These are phyloP conservation scores for Macrochelys suwanniensis DNA, from an alignment of 2,797 vertebrate species.

Conservation along the genomic window DNA sequence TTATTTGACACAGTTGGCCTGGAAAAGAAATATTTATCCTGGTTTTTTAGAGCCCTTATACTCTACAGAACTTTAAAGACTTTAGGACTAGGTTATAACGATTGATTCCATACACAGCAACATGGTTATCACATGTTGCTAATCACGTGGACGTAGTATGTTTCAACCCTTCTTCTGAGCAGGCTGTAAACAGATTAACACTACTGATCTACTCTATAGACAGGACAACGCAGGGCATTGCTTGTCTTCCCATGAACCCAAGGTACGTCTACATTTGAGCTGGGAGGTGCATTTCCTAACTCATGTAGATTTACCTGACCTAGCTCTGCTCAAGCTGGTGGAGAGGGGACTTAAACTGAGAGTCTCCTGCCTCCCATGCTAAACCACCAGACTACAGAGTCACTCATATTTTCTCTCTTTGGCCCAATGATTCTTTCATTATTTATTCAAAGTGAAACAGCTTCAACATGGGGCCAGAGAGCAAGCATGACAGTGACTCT, in stretches of 20 bases:
- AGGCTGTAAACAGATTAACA: background rate
- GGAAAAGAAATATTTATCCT: background rate
- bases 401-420: too few relatives aligned
- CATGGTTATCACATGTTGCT: background rate
- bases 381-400: too few relatives aligned
- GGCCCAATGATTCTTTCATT: too few relatives aligned
- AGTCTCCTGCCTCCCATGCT: too few relatives aligned
- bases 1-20: background rate
- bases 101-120: background rate
- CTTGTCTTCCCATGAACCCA: background rate
- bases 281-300: background rate
- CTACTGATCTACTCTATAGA: background rate
- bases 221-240: background rate
- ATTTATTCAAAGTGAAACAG: too few relatives aligned
- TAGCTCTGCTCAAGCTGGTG: background rate
- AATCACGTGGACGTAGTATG: background rate
- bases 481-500: too few relatives aligned
- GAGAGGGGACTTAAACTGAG: too few relatives aligned
- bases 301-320: background rate
- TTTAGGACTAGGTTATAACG: background rate
- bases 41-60: background rate
- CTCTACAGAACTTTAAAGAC: background rate
- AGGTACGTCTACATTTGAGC: background rate
- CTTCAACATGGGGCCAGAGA: too few relatives aligned
- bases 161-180: background rate